Evolutionary conservation across 2,113 vertebrate genomes (phyloP).

Genomic region (Lynx canadensis): DNA sequence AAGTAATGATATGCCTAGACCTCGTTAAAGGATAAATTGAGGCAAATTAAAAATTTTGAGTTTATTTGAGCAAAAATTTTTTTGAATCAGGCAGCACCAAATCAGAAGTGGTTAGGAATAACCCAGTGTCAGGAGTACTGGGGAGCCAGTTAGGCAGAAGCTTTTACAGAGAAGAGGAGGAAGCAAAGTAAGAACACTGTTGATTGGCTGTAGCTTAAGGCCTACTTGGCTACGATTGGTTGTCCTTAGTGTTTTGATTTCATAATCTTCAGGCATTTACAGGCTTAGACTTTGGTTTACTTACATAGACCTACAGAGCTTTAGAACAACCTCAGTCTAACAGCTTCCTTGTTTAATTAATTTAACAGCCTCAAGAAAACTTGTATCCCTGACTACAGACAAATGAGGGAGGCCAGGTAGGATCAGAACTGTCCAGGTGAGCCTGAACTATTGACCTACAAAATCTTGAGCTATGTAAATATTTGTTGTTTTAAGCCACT

Average conservation of each 20-base stretch:
- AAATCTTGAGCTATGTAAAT: background rate
- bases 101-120: background rate
- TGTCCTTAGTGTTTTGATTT: background rate
- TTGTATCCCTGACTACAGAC: background rate
- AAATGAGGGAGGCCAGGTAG: background rate
- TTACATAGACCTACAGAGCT: background rate
- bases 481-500: background rate
- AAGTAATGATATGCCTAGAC: background rate
- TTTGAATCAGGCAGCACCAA: background rate
- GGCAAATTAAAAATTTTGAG: background rate
- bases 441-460: background rate
- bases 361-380: background rate
- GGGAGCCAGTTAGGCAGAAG: background rate
- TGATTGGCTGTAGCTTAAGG: background rate
- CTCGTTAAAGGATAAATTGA: background rate
- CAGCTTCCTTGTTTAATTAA: background rate
- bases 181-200: background rate
- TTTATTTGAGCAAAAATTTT: background rate
- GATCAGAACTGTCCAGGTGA: background rate
- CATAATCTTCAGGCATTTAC: background rate
- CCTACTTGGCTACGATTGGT: background rate
- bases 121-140: background rate
- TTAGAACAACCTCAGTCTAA: background rate
- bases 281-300: background rate
- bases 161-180: no score